phyloP scores from a whole-genome alignment of 2,797 vertebrate genomes.

The Xerus rutilus region DNA sequence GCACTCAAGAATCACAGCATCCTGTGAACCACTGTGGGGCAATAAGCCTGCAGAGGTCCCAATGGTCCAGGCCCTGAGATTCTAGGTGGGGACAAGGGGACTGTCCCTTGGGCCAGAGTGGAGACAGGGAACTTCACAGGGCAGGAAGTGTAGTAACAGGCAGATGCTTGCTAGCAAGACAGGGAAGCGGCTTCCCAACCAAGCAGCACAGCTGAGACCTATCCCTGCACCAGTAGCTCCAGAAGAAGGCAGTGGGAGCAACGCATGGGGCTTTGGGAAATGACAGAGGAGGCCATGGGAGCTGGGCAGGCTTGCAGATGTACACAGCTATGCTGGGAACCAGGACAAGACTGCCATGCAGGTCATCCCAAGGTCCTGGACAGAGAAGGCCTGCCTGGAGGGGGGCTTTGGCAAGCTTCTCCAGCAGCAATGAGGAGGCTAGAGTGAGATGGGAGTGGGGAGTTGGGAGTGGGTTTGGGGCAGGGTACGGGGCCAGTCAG shows the following conservation, averaged over 20 bases:
- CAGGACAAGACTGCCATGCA: background rate
- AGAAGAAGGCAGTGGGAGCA: background rate
- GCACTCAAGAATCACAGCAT: no score
- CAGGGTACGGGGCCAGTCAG: background rate
- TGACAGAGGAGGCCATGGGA: background rate
- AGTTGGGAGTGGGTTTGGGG: no score
- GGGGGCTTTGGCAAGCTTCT: background rate
- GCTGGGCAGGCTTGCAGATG: background rate
- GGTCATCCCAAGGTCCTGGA: rapidly evolving
- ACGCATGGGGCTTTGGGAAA: no score
- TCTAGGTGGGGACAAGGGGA: background rate
- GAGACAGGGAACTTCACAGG: background rate
- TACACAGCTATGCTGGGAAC: background rate
- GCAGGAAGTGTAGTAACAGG: background rate
- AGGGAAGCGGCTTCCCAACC: background rate
- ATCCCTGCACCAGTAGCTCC: background rate
- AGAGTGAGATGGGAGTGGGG: background rate
- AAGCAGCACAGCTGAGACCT: background rate
- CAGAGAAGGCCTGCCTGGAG: rapidly evolving
- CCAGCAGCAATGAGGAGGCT: rapidly evolving
- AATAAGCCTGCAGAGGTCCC: background rate
- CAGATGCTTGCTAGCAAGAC: background rate
- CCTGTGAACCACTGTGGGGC: no score
- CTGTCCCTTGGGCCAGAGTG: background rate
- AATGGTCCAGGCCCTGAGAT: background rate